Conservation (phyloP, 2,113 vertebrate species). For the Crotalus horridus region DNA sequence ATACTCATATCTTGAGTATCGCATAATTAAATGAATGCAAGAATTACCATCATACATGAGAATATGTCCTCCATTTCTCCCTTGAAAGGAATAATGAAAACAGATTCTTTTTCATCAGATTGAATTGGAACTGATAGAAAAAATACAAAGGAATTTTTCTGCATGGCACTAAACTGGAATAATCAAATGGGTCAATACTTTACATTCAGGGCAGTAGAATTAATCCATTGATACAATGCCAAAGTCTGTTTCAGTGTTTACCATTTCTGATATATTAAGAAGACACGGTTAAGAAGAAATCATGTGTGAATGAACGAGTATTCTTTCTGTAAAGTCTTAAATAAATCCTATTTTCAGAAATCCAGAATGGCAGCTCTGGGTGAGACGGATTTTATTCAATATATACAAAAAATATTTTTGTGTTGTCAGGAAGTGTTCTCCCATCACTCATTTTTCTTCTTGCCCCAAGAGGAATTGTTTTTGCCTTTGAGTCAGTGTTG, state of each 20-base stretch:
- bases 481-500: background rate
- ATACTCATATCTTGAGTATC: background rate
- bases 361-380: background rate
- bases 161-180: background rate
- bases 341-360: background rate
- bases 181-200: background rate
- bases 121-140: background rate
- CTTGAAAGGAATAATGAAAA: background rate
- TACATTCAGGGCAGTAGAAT: background rate
- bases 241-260: background rate
- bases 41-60: background rate
- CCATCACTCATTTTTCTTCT: background rate
- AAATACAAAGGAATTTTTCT: background rate
- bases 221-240: background rate
- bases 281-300: background rate
- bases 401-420: background rate
- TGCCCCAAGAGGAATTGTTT: background rate
- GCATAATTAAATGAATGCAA: background rate
- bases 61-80: background rate
- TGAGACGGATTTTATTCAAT: background rate
- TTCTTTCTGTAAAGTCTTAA: background rate
- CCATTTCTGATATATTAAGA: background rate
- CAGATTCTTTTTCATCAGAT: background rate
- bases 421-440: background rate
- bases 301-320: background rate